These are phyloP conservation scores for Chunga burmeisteri DNA, from an alignment of 2,113 vertebrate genomes.

Conservation along the genomic window DNA sequence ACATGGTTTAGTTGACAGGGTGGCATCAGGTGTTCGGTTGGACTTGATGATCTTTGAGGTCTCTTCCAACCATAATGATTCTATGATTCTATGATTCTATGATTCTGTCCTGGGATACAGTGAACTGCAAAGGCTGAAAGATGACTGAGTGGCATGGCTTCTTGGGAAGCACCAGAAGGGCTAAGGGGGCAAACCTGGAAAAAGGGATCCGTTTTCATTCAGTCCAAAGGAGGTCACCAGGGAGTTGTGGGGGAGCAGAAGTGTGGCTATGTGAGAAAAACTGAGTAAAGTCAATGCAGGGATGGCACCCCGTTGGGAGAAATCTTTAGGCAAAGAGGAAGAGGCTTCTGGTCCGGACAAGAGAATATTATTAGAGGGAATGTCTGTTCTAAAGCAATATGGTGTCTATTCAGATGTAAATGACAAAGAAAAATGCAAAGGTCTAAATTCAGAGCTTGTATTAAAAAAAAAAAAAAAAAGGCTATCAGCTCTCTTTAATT, in stretches of 20 bases:
- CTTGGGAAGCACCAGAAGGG: neutral
- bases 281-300: neutral
- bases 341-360: neutral
- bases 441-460: neutral
- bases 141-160: neutral
- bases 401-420: neutral
- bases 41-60: too few species aligned
- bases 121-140: neutral
- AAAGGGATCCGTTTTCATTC: neutral
- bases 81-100: too few species aligned
- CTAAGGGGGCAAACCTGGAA: neutral
- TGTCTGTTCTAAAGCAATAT: neutral
- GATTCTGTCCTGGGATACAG: neutral
- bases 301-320: neutral
- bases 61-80: too few species aligned
- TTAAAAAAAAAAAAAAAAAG: neutral
- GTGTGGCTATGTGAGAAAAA: neutral
- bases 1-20: too few species aligned
- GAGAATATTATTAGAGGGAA: neutral
- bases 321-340: neutral
- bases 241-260: neutral
- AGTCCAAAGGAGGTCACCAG: neutral
- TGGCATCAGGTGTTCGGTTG: too few species aligned
- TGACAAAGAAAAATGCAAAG: neutral
- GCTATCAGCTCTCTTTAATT: neutral